Evolutionary conservation across 2,113 vertebrate genomes (phyloP).

Genomic region (Polypterus bichir): DNA sequence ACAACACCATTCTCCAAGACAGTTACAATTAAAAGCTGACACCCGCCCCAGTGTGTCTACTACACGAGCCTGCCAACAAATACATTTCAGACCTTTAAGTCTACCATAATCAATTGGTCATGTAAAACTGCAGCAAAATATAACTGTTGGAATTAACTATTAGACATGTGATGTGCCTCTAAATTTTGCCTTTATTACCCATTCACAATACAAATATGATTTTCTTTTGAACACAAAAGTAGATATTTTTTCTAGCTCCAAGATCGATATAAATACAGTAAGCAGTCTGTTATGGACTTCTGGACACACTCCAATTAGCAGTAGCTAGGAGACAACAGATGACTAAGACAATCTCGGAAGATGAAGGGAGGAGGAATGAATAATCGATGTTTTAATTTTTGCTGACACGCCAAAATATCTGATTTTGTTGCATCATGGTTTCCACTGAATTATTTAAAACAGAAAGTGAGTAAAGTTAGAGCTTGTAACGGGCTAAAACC

Average conservation of each 20-base stretch:
- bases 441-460: conserved; percentile 1
- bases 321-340: background rate
- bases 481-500: too few relatives aligned
- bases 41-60: conserved; percentile 59
- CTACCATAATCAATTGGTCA: conserved; percentile 29
- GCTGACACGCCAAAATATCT: background rate
- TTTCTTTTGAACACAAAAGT: background rate
- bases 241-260: background rate
- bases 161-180: conserved; percentile 23
- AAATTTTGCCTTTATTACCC: background rate
- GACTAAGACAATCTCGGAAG: background rate
- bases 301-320: background rate
- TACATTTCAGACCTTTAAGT: conserved; percentile 47
- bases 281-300: background rate
- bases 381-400: conserved; percentile 1
- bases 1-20: conserved; percentile 96
- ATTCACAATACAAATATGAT: background rate
- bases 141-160: conserved; percentile 5
- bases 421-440: conserved; percentile 5
- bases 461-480: background rate
- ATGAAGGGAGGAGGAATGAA: background rate
- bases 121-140: conserved; percentile 27
- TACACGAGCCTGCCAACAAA: conserved; percentile 52
- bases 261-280: conserved; percentile 9
- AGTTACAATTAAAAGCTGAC: conserved; percentile 99